These are phyloP conservation scores for Thinocorus orbignyianus DNA, from an alignment of 2,113 vertebrate species.

Conservation along the genomic window DNA sequence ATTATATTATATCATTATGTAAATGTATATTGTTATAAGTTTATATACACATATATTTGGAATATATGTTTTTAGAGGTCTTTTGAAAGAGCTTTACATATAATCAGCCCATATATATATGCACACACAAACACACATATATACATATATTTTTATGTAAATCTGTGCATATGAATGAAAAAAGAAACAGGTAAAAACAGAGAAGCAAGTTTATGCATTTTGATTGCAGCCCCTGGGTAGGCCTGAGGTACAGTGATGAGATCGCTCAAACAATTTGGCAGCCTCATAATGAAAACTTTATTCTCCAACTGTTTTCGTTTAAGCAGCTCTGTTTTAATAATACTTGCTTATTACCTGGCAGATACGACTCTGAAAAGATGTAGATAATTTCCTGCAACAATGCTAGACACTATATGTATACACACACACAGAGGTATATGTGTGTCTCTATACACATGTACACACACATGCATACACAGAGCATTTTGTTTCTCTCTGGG, in stretches of 20 bases:
- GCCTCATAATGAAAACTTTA: background rate
- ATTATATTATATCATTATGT: background rate
- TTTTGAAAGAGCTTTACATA: background rate
- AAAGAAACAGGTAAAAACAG: background rate
- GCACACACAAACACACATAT: background rate
- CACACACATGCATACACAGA: accelerated
- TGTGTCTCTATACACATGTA: background rate
- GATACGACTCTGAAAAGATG: background rate
- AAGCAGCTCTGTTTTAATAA: background rate
- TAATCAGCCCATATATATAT: background rate
- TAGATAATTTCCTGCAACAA: background rate
- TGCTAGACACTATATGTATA: background rate
- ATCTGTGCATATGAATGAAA: background rate
- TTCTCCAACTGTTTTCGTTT: background rate
- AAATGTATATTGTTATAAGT: background rate
- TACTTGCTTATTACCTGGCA: background rate
- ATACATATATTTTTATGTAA: background rate
- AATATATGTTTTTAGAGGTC: background rate
- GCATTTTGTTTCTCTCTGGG: background rate
- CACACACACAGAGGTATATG: background rate
- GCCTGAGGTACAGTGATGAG: background rate
- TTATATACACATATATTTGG: background rate
- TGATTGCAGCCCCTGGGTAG: background rate
- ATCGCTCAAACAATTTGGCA: background rate
- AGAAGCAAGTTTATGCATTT: background rate